Evolutionary conservation across 2,113 vertebrate genomes (phyloP), one percentile per base, ranked within the genome.

Genomic region (Panurus biarmicus): DNA sequence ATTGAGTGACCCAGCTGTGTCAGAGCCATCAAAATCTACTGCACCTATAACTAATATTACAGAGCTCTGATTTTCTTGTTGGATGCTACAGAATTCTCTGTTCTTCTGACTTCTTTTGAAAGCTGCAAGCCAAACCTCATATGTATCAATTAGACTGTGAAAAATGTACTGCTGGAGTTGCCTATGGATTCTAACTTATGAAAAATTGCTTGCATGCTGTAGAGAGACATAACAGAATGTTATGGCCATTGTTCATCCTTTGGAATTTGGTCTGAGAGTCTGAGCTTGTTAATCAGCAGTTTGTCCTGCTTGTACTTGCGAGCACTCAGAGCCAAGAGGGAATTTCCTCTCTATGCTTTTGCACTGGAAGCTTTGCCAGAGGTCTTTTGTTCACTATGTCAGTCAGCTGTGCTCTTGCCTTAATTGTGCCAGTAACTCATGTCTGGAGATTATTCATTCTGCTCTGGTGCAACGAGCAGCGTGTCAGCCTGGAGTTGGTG

Each of bases 211-310:
- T 57, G 56, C 65, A 19, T 72, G 76, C 73, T 25, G 38, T 72
- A 50, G 70, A 89, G 57, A 93, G 94, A 87, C 91, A 69, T 65
- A 92, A 87, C 80, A 96, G 67, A 85, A 60, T 14, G 57, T 67
- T 91, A 61, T 35, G 89, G 84, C 91, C n/a, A n/a, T 93, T 85
- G 93, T 82, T 95, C 94, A 94, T 91, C 76, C 70, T 77, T 75
- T 87, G 84, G 53, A 89, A 91, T 95, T 92, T 71, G 15, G 80
- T 79, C 74, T 87, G 80, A 90, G 66, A 35, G 31, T 57, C 79
- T 85, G 66, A 84, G 64, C 61, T 78, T 94, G 89, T 85, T 96
- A 94, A 95, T 78, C 81, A 89, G 80, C 70, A 47, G 40, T 42
- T 89, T 4, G 1, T 91, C 73, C 80, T 65, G 86, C 84, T 87